phyloP scores from a whole-genome alignment of 2,797 vertebrate genomes.

The Nothura maculosa region DNA sequence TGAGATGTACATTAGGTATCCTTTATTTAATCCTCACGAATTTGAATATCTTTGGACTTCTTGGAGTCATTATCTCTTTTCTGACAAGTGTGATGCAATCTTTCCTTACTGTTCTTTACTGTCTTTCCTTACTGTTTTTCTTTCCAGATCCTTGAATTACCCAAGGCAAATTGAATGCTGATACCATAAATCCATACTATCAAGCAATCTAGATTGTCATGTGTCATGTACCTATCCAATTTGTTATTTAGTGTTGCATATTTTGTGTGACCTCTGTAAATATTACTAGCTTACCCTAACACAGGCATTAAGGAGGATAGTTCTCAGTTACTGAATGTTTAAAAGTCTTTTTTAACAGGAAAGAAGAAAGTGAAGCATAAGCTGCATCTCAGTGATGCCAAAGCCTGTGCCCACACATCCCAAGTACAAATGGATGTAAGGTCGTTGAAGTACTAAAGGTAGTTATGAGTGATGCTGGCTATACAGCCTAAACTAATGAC shows the following conservation, averaged over 20 bases:
- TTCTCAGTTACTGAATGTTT: neutral
- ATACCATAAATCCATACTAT: neutral
- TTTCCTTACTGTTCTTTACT: neutral
- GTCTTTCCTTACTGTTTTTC: neutral
- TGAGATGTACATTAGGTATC: neutral
- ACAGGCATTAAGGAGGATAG: neutral
- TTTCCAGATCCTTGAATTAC: neutral
- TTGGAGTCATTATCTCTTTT: neutral
- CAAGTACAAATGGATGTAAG: neutral
- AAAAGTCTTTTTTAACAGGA: neutral
- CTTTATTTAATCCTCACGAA: neutral
- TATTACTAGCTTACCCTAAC: neutral
- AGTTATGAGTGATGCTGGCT: neutral
- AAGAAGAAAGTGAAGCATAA: neutral
- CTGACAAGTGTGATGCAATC: neutral
- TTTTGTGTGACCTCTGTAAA: neutral
- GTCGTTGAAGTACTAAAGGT: neutral
- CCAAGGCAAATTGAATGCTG: neutral
- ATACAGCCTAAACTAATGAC: neutral
- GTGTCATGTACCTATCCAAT: neutral
- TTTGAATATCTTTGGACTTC: neutral
- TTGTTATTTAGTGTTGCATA: neutral
- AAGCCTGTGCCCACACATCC: neutral
- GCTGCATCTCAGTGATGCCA: neutral
- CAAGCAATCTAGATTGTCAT: neutral